Evolutionary conservation across 1,140 invertebrate species (phyloP).

Genomic region (Drosophila micromelanica): DNA sequence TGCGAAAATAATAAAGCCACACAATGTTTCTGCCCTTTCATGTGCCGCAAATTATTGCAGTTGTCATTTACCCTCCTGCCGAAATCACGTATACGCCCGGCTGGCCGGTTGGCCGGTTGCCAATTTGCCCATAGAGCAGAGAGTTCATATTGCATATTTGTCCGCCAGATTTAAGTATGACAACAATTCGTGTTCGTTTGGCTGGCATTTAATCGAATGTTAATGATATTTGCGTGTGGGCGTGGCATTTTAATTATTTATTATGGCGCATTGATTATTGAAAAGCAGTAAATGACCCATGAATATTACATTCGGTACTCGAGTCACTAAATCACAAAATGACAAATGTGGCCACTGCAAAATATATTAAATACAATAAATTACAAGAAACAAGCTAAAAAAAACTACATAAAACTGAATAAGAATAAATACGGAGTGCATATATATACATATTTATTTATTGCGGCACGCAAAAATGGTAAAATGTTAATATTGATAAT

Average conservation of each 20-base stretch:
- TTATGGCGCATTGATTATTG: constrained; percentile 45
- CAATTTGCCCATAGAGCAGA: neutral
- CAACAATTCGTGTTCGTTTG: constrained; percentile 19
- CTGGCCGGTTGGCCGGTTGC: constrained; percentile 1
- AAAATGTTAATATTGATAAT: constrained; percentile 52
- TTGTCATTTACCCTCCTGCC: neutral
- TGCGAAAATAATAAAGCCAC: constrained; percentile 65
- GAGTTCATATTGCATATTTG: constrained; percentile 3
- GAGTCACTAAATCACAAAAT: constrained; percentile 33
- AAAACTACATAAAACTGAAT: neutral
- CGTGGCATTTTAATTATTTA: constrained; percentile 41
- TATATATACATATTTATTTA: constrained; percentile 7
- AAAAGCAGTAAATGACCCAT: constrained; percentile 35
- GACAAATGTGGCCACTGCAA: constrained; percentile 28
- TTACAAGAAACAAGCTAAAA: constrained; percentile 17
- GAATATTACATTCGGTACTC: constrained; percentile 31
- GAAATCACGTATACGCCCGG: constrained; percentile 55
- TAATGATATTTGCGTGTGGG: constrained; percentile 12
- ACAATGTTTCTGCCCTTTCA: constrained; percentile 14
- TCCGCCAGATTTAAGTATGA: neutral
- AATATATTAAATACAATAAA: constrained; percentile 40
- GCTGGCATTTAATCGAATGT: constrained; percentile 16
- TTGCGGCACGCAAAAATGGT: constrained; percentile 41
- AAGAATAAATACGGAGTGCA: constrained; percentile 23
- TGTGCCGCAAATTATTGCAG: constrained; percentile 63